Evolutionary conservation across 2,113 vertebrate species (phyloP).

Genomic region (Actenoides lindsayi): DNA sequence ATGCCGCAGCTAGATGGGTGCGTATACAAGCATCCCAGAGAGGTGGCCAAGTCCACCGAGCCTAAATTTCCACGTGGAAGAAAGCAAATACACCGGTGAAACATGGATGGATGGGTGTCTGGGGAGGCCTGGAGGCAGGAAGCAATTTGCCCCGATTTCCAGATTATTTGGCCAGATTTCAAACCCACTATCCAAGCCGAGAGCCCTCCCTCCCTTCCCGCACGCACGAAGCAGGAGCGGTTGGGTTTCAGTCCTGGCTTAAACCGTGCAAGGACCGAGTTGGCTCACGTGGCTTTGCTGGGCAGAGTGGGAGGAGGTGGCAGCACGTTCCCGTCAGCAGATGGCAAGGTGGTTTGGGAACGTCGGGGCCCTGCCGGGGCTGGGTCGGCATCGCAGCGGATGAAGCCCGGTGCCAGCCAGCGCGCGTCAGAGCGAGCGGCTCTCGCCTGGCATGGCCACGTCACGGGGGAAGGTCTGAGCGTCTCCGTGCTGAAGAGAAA

Average conservation of each 20-base stretch:
- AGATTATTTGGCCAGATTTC: slow-evolving; percentile 11
- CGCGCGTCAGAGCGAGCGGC: neutral
- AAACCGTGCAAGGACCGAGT: neutral
- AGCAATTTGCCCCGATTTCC: slow-evolving; percentile 10
- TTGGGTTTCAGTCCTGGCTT: neutral
- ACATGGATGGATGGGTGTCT: neutral
- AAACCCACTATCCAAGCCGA: neutral
- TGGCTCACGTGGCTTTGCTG: rapidly evolving
- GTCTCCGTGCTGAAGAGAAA: neutral
- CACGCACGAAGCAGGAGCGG: rapidly evolving
- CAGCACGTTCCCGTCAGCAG: neutral
- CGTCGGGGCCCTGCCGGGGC: neutral
- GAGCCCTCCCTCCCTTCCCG: neutral
- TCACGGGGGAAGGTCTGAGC: neutral
- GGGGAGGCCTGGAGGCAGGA: neutral
- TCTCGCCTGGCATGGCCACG: neutral
- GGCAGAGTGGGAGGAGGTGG: neutral
- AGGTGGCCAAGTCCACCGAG: slow-evolving; percentile 34
- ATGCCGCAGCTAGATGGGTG: slow-evolving; percentile 28
- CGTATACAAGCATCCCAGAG: neutral
- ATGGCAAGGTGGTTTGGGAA: slow-evolving; percentile 15
- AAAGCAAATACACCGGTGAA: neutral
- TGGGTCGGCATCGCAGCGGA: neutral
- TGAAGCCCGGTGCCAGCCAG: neutral
- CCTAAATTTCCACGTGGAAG: slow-evolving; percentile 38